Conservation (phyloP, 2,113 vertebrate genomes). For the Eclectus roratus region DNA sequence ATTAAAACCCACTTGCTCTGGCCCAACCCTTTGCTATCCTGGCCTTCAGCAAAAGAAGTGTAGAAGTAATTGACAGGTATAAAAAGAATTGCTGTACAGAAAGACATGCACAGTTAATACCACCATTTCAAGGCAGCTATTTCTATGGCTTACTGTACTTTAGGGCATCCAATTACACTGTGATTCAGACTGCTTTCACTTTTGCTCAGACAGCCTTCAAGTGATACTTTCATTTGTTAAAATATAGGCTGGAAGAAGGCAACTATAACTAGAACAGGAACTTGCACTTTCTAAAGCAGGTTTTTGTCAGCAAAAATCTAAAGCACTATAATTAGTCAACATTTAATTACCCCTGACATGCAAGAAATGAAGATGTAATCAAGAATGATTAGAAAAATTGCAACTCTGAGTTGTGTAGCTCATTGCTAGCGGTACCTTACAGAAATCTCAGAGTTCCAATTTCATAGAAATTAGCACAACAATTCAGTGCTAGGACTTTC, state of each 20-base stretch:
- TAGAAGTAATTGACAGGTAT: not conserved
- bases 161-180: not conserved
- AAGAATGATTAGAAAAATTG: constrained; percentile 45
- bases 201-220: not conserved
- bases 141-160: not conserved
- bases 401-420: not conserved
- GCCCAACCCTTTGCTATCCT: not conserved
- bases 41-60: not conserved
- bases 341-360: constrained; percentile 33
- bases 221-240: not conserved
- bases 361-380: constrained; percentile 37
- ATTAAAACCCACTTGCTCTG: not conserved
- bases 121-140: not conserved
- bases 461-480: not conserved
- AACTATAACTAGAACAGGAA: not conserved
- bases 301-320: constrained; percentile 41
- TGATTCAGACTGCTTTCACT: not conserved
- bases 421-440: not conserved
- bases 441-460: not conserved
- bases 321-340: constrained; percentile 36
- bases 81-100: not conserved
- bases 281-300: not conserved
- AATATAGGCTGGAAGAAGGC: not conserved
- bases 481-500: not conserved
- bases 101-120: not conserved